phyloP scores from a whole-genome alignment of 2,797 vertebrate species.

The Telmatherina bonti region DNA sequence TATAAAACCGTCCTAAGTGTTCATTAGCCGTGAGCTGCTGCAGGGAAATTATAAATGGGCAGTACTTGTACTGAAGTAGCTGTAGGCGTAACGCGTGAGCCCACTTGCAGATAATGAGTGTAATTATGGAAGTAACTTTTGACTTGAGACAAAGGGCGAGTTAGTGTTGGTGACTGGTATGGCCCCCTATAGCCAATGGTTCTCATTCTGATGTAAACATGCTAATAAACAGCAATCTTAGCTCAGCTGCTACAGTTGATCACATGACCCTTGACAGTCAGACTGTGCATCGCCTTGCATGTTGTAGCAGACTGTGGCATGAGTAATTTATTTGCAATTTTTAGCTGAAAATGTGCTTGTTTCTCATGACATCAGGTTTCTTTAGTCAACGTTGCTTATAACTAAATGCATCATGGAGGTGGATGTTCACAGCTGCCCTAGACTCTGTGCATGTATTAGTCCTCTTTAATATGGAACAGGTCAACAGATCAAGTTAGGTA shows the following conservation, averaged over 20 bases:
- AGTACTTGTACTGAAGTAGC: neutral
- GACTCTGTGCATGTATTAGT: slow-evolving; percentile 19
- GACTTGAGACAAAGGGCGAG: neutral
- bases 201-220: neutral
- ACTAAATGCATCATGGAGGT: neutral
- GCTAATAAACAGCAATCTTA: neutral
- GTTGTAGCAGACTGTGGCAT: neutral
- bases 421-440: slow-evolving; percentile 8
- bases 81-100: neutral
- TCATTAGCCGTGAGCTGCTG: neutral
- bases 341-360: neutral
- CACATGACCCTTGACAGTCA: neutral
- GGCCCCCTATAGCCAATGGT: neutral
- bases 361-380: neutral
- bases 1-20: neutral
- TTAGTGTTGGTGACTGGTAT: neutral
- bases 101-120: neutral
- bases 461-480: slow-evolving; percentile 32
- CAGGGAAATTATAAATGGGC: neutral
- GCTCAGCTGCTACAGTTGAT: neutral
- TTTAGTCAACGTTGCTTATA: neutral
- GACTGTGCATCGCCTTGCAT: neutral
- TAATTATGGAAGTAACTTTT: neutral
- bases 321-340: neutral
- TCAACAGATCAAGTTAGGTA: slow-evolving; percentile 11